Base-by-base conservation (phyloP, 2,888 invertebrate genomes). In the Leptarthrus brevirostris region DNA sequence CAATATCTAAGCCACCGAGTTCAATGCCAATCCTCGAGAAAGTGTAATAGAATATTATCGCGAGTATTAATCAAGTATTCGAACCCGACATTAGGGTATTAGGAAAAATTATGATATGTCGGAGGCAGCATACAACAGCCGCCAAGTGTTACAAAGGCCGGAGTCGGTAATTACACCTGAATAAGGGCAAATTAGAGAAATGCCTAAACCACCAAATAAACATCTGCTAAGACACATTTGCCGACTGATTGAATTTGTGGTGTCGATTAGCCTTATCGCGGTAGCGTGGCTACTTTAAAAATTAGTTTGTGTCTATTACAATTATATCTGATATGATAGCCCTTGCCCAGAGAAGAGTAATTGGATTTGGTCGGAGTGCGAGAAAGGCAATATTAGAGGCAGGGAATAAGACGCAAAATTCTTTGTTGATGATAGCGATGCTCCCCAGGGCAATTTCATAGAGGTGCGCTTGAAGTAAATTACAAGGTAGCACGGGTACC, bases 51-150 rank as follows among this genome's bases (percentile, higher is more conserved):
- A 56, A 76, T 73, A 72, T 74, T 76, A 76, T 76, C 76, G 73
- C 66, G 71, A 49, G 70, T 71, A 76, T 76, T 74, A 76, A 76
- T 76, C 76, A 76, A 73, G 54, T 34, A 73, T 69, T 74, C 52
- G 30, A 69, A 69, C 69, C 69, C 20, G 34, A 12, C 69, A 69
- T 69, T 69, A 69, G 52, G 34, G 47, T 52, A 69, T 69, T 69
- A 69, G 34, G 69, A 16, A 52, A 54, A 69, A 69, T 69, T 69
- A 69, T 52, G 69, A 69, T 52, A n/a, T 69, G 69, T 52, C 69
- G 34, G 69, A 16, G 69, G 22, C 30, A 49, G 16, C 34, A 34
- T 69, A 30, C 34, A 69, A 12, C 64, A 24, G 24, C 8, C 24
- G 40, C 14, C 64, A 64, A 24, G 36, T 40, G 44, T 24, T 47